phyloP scores from a whole-genome alignment of 2,113 vertebrate genomes.

The Pygoscelis adeliae region DNA sequence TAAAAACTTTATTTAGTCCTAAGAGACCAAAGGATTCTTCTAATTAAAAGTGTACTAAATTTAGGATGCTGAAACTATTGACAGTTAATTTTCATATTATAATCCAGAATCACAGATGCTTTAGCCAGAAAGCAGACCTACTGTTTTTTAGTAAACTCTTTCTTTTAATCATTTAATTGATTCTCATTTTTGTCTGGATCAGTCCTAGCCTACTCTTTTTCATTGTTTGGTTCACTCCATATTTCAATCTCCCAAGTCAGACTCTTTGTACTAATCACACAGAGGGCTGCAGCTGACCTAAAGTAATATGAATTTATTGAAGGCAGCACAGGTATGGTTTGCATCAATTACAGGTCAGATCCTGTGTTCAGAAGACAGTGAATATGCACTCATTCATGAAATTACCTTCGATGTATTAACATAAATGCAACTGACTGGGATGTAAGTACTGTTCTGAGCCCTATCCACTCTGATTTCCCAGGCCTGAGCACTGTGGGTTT shows the following conservation, averaged over 20 bases:
- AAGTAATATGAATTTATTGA: background rate
- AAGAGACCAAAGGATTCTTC: background rate
- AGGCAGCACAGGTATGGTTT: background rate
- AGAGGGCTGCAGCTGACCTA: background rate
- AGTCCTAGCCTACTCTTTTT: background rate
- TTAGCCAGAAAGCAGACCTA: background rate
- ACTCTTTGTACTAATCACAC: background rate
- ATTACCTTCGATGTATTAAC: background rate
- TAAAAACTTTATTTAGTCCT: background rate
- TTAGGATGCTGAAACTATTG: background rate
- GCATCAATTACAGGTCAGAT: background rate
- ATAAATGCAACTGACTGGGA: background rate
- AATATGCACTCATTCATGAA: background rate
- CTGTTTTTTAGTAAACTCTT: background rate
- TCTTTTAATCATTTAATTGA: background rate
- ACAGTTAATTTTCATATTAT: background rate
- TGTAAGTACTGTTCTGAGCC: background rate
- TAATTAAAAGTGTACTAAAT: background rate
- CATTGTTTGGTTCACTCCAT: background rate
- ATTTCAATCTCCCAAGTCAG: background rate
- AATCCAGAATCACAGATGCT: background rate
- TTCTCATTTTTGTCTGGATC: background rate
- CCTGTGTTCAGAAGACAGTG: background rate
- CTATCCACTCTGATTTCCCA: background rate
- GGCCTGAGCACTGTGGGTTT: fast-evolving